A percentile compares a stretch with the other conserved stretches of the same genome.
Conservation (phyloP, 2,113 vertebrate species). For the Ochotona curzoniae region DNA sequence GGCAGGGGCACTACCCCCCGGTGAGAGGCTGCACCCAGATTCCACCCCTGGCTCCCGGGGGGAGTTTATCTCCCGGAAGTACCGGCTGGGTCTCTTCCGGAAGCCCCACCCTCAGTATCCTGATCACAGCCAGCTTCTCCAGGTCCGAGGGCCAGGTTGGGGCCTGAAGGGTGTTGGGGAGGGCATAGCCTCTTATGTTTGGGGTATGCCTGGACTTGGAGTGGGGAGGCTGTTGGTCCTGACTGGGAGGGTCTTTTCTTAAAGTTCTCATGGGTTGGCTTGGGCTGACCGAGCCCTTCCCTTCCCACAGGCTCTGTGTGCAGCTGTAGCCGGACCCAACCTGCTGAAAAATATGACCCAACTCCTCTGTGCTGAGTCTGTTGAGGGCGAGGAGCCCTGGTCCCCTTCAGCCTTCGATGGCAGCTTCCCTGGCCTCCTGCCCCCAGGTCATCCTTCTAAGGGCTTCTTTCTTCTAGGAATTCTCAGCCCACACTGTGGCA, state of each 20-base stretch:
- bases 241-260: not conserved
- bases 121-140: slow-evolving; percentile 93
- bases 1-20: slow-evolving; percentile 86
- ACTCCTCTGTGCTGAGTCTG: slow-evolving; percentile 90
- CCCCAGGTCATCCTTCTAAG: slow-evolving; percentile 63
- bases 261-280: not conserved
- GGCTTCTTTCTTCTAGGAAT: slow-evolving; percentile 46
- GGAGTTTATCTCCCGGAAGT: slow-evolving; percentile 94
- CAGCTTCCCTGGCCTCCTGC: slow-evolving; percentile 48
- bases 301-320: slow-evolving; percentile 88
- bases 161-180: not conserved
- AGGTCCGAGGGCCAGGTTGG: slow-evolving; percentile 85
- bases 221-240: not conserved
- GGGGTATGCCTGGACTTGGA: not conserved
- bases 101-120: slow-evolving; percentile 88
- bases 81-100: slow-evolving; percentile 92
- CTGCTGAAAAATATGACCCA: slow-evolving; percentile 94
- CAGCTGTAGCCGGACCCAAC: slow-evolving; percentile 92
- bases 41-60: slow-evolving; percentile 88
- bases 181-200: not conserved
- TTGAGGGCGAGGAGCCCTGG: slow-evolving; percentile 78
- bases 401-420: slow-evolving; percentile 58
- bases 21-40: slow-evolving; percentile 88
- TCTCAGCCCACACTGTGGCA: not conserved
- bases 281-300: not conserved